Conservation (phyloP, 1,140 invertebrate genomes). For the Macrostomum lignano region DNA sequence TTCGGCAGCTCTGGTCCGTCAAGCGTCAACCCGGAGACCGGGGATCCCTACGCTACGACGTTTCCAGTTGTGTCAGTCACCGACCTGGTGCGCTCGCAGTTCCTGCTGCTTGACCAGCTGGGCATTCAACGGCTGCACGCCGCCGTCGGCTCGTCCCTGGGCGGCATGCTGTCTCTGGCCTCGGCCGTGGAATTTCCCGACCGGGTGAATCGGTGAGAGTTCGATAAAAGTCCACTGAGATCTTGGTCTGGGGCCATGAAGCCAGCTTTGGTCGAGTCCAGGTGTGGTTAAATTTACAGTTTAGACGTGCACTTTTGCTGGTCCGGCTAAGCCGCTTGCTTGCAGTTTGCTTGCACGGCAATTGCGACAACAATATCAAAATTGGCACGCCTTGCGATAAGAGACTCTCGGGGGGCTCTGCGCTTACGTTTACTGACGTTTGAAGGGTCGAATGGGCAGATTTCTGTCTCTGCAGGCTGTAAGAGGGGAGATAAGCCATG, state of each 20-base stretch:
- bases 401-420: no score
- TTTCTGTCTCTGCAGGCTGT: no score
- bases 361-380: no score
- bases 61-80: conserved; percentile 21
- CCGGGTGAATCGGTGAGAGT: conserved; percentile 17
- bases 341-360: no score
- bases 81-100: conserved; percentile 22
- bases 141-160: conserved; percentile 9
- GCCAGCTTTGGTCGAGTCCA: no score
- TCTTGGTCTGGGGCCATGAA: conserved; percentile 6
- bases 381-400: no score
- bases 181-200: conserved; percentile 16
- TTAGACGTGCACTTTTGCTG: no score
- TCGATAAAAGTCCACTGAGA: neutral
- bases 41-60: conserved; percentile 19
- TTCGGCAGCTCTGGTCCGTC: conserved; percentile 23
- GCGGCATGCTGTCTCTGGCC: conserved; percentile 21
- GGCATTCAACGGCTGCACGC: conserved; percentile 15
- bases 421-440: no score
- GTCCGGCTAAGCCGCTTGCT: no score
- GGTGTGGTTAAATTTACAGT: no score
- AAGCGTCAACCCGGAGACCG: conserved; percentile 19
- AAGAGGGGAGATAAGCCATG: no score
- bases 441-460: no score
- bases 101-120: conserved; percentile 19